Conservation (phyloP, 2,113 vertebrate genomes). For the Psittacara wagleri region DNA sequence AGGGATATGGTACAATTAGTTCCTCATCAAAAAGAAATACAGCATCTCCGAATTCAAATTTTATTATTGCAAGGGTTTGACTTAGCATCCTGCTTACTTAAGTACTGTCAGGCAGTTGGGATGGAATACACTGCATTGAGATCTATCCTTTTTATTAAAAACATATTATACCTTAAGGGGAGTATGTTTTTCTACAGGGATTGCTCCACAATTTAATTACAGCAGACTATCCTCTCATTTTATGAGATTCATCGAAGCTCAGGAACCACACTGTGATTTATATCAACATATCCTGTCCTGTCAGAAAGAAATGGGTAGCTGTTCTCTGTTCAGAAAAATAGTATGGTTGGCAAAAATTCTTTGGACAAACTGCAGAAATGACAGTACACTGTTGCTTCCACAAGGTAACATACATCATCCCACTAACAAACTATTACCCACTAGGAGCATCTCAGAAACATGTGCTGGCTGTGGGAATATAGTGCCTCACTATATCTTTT, state of each 20-base stretch:
- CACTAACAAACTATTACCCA: conserved; percentile 53
- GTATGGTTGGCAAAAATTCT: conserved; percentile 19
- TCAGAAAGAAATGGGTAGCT: conserved; percentile 16
- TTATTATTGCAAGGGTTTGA: conserved; percentile 34
- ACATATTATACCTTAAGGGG: conserved; percentile 54
- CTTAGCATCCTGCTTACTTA: conserved; percentile 42
- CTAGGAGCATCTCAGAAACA: conserved; percentile 22
- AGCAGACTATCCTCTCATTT: conserved; percentile 43
- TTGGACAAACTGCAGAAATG: conserved; percentile 38
- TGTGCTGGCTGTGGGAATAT: conserved; percentile 6
- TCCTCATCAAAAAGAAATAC: conserved; percentile 47
- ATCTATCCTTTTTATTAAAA: conserved; percentile 64
- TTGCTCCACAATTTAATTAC: conserved; percentile 61
- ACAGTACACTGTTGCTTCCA: conserved; percentile 1
- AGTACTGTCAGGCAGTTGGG: background rate
- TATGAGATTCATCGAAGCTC: conserved; percentile 37
- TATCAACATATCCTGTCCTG: conserved; percentile 30
- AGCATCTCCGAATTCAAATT: background rate
- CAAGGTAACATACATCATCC: conserved; percentile 19
- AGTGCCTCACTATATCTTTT: background rate
- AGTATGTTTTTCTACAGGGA: conserved; percentile 8
- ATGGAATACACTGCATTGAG: background rate
- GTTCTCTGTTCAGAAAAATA: conserved; percentile 31
- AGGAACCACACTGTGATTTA: conserved; percentile 34
- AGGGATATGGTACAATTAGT: conserved; percentile 26